Conservation (phyloP, 2,888 invertebrate genomes). For the Neoitamus cyanurus region DNA sequence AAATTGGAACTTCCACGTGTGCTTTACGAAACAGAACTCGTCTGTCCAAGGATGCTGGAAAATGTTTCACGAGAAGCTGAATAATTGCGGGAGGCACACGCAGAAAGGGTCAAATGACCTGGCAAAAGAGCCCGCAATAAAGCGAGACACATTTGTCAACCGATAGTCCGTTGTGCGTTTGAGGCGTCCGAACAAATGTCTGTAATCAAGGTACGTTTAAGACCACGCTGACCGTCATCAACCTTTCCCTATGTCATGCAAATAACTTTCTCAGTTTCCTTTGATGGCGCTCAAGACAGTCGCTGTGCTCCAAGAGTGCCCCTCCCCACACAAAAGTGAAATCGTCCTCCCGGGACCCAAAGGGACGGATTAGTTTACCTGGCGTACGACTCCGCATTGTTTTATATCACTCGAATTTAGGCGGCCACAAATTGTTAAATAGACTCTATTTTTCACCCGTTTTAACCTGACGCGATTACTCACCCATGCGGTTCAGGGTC, state of each 20-base stretch:
- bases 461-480: background rate
- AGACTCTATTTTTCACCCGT: background rate
- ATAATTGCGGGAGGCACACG: background rate
- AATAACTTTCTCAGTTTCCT: conserved; percentile 36
- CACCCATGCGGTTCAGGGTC: background rate
- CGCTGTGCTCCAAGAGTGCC: background rate
- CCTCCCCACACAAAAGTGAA: background rate
- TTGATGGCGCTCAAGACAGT: conserved; percentile 7
- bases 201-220: conserved; percentile 43
- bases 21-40: background rate
- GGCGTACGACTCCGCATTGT: background rate
- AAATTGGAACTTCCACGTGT: background rate
- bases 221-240: conserved; percentile 20
- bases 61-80: background rate
- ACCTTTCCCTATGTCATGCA: conserved; percentile 37
- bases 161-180: conserved; percentile 20
- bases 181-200: conserved; percentile 15
- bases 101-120: conserved; percentile 3
- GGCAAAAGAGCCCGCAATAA: conserved; percentile 17
- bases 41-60: background rate
- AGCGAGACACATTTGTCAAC: conserved; percentile 22
- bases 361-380: conserved; percentile 15
- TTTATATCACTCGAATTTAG: background rate
- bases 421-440: background rate
- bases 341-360: conserved; percentile 21